Evolutionary conservation across 2,113 vertebrate genomes (phyloP).

Genomic region (Xenopus borealis): DNA sequence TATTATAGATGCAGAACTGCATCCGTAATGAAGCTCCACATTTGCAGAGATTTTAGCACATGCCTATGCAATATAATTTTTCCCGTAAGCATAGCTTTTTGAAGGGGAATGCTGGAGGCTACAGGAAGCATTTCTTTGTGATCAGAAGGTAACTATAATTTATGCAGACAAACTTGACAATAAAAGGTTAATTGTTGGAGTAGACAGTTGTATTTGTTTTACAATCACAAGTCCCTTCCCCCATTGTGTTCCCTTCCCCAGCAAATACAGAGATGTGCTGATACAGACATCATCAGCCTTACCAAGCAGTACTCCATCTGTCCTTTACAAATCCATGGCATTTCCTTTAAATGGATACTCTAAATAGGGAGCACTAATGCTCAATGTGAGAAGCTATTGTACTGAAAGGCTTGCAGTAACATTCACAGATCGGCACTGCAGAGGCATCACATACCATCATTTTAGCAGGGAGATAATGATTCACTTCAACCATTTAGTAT

Average conservation of each 20-base stretch:
- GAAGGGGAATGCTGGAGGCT: too few species aligned
- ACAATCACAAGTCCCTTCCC: background rate
- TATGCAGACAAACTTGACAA: background rate
- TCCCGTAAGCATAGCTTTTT: too few species aligned
- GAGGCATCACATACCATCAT: background rate
- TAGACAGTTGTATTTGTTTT: constrained; percentile 14
- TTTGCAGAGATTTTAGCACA: too few species aligned
- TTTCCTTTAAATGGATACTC: background rate
- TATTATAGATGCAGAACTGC: too few species aligned
- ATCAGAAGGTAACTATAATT: too few species aligned
- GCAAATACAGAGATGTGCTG: constrained; percentile 14
- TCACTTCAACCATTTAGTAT: too few species aligned
- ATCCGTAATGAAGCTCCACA: too few species aligned
- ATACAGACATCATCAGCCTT: constrained; percentile 12
- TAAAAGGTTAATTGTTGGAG: background rate
- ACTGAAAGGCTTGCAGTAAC: background rate
- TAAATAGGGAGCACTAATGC: background rate
- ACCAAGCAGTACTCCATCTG: constrained; percentile 7
- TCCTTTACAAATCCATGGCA: background rate
- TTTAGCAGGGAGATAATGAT: background rate
- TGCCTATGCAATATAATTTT: too few species aligned
- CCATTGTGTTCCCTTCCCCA: background rate
- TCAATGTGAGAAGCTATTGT: background rate
- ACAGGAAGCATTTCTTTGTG: too few species aligned
- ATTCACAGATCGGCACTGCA: background rate